Conservation (phyloP, 1,140 invertebrate species). For the Eupristina koningsbergeri region DNA sequence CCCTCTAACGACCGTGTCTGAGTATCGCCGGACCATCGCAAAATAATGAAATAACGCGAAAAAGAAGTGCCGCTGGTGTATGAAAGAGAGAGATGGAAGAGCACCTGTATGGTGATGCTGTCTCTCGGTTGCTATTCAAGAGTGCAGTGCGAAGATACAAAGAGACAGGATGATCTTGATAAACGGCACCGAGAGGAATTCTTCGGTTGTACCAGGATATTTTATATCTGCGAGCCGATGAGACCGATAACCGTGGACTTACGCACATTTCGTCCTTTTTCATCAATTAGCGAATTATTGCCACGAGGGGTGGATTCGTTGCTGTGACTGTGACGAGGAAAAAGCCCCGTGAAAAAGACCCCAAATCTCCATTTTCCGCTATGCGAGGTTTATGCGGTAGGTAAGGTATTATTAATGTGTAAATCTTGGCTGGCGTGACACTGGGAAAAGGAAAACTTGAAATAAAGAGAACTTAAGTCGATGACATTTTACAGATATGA, state of each 20-base stretch:
- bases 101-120: conserved; percentile 33
- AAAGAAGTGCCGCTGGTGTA: conserved; percentile 45
- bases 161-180: conserved; percentile 47
- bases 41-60: conserved; percentile 70
- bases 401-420: too few relatives aligned
- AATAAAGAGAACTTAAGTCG: neutral
- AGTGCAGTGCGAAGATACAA: conserved; percentile 43
- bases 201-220: conserved; percentile 7
- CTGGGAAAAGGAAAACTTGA: too few relatives aligned
- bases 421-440: neutral
- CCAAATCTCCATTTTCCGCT: too few relatives aligned
- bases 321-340: too few relatives aligned
- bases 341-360: neutral
- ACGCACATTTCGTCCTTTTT: neutral
- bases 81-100: neutral
- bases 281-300: conserved; percentile 25
- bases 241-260: neutral
- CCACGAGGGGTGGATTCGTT: too few relatives aligned
- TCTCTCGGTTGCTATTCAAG: conserved; percentile 30
- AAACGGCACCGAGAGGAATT: conserved; percentile 27
- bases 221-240: conserved; percentile 14
- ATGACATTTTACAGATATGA: neutral
- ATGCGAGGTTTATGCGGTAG: too few relatives aligned
- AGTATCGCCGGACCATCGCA: conserved; percentile 46
- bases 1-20: conserved; percentile 41